Evolutionary conservation across 1,140 invertebrate genomes (phyloP), one percentile per base, ranked within the genome.

Genomic region (Drosophila varians): DNA sequence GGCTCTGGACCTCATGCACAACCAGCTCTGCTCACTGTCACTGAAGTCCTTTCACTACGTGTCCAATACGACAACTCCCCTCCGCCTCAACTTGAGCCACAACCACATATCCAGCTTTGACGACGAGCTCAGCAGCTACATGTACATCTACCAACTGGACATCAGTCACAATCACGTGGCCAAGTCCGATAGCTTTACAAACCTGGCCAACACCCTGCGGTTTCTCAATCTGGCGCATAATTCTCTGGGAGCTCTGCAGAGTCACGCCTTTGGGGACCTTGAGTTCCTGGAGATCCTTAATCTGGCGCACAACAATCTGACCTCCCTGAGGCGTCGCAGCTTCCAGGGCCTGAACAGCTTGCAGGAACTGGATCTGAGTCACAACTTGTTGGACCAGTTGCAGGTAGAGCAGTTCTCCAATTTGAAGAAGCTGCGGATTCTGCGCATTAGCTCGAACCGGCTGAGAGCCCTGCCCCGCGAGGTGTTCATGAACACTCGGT

Each of bases 351-450:
- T 97, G 9, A 92, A 93, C 38, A 94, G 93, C 34, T 90, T 98
- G 6, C 96, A 97, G 90, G 93, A 95, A 51, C 83, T 98, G 9
- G 96, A 98, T 89, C 90, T 98, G 1, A 96, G 95, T 45, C 93
- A 94, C 69, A 98, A 98, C 91, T 91, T 93, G 5, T 93, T 98
- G 16, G 93, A 94, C 28, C 95, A 95, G 75, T 91, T 98, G 54
- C 94, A 96, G 14, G 94, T 94, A n/a, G 94, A 95, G 82, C 96
- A 97, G 87, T 97, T 98, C 91, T 94, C 94, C n/a, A 95, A 95
- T 90, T 91, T 96, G 47, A 93, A 93, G 36, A 95, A 94, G 72
- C 91, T 98, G 25, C 92, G 96, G 43, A 94, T 96, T 60, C 87
- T 98, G 16, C 94, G 96, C 91, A 90, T 98, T 38, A 94, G 95